Percentiles rank a stretch among this genome's conserved stretches.
Conservation (phyloP, 2,888 invertebrate species). For the Drosophila fungiperda region DNA sequence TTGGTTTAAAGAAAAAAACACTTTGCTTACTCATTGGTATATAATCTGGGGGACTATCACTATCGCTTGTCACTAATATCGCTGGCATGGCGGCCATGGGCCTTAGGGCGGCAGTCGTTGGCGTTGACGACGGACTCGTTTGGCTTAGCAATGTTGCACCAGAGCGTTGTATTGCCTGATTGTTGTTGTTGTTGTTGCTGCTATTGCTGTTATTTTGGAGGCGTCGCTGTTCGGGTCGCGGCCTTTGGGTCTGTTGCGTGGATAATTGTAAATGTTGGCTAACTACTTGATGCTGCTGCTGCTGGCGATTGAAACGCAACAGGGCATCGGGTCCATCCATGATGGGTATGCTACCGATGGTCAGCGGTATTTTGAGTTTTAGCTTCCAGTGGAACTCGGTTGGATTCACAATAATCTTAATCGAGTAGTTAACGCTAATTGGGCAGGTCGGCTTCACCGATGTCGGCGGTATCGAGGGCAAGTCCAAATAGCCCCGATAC, state of each 20-base stretch:
- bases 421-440: constrained; percentile 90
- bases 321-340: constrained; percentile 87
- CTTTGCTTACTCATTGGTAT: constrained; percentile 81
- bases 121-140: constrained; percentile 62
- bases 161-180: constrained; percentile 54
- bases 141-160: constrained; percentile 65
- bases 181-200: constrained; percentile 47
- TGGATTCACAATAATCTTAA: constrained; percentile 87
- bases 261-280: constrained; percentile 76
- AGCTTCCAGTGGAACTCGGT: constrained; percentile 89
- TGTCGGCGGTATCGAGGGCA: constrained; percentile 91
- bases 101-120: constrained; percentile 74
- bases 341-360: constrained; percentile 87
- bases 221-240: constrained; percentile 46
- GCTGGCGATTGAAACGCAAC: constrained; percentile 66
- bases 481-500: constrained; percentile 88
- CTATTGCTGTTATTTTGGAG: constrained; percentile 35
- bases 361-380: constrained; percentile 88
- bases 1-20: not conserved
- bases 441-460: constrained; percentile 90
- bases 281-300: constrained; percentile 76
- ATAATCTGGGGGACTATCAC: constrained; percentile 84
- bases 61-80: constrained; percentile 77
- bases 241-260: constrained; percentile 60
- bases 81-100: constrained; percentile 70